Evolutionary conservation across 2,797 vertebrate species (phyloP), one percentile per base, ranked within the genome.

Genomic region (Eulemur albifrons): DNA sequence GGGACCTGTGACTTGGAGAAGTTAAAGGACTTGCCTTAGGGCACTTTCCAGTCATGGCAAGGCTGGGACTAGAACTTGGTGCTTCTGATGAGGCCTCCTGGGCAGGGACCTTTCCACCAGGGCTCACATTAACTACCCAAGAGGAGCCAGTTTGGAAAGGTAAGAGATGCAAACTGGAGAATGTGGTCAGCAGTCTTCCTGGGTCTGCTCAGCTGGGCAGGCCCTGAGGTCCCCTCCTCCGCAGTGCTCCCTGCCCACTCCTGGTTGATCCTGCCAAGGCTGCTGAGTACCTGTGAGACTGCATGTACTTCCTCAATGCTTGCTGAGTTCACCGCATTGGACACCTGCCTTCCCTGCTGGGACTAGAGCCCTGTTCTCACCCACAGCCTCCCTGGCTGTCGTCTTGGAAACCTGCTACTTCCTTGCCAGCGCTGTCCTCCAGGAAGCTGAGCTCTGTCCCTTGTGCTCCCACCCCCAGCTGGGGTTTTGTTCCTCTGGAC

Each of bases 1-100:
- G n/a, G 48, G 69, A 61, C 81, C 76, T 17, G 81, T 50, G 73
- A 65, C 72, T 84, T 59, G 69, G 59, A 84, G 86, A 89, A 73
- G 30, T 80, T 76, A 72, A 87, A 1, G 11, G 79, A 25, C 50
- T 69, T 48, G 52, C 76, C 38, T 3, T 23, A 70, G 80, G 76
- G 35, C 40, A 3, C 12, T 8, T 4, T 48, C 12, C 5, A 8
- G 63, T 75, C 80, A 67, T 0, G 3, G 65, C n/a, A 45, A 43
- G 77, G 20, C 69, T 32, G 61, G 32, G 40, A 43, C 38, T 73
- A 14, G 43, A 25, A 20, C 63, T 54, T 79, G 40, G 20, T 72
- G 38, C 52, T 81, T 88, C 63, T 32, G 54, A 61, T n/a, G 54
- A 45, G 54, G 14, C 52, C 38, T 86, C 81, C 18, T 77, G 21